Evolutionary conservation across 2,888 invertebrate genomes (phyloP), one percentile per base, ranked within the genome.

Genomic region (Hirtodrosophila confusa): DNA sequence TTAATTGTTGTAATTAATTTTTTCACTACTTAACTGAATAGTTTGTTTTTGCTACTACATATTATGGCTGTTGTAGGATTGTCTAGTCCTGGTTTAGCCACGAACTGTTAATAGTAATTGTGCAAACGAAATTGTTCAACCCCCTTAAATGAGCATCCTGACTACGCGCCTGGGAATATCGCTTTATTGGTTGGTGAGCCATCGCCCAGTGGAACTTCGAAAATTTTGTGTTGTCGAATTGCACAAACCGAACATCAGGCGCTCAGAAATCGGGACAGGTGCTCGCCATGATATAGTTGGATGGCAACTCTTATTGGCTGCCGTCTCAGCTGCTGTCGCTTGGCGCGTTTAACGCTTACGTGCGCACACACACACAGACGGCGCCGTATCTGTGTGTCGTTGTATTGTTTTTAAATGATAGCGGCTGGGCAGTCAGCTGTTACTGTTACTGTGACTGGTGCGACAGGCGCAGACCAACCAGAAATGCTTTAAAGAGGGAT

Each of bases 201-300:
- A 58, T 84, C 86, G 80, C 86, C 80, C 86, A 80, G 78, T 78
- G 73, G 85, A 90, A 90, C 89, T 90, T 90, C 89, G 90, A 90
- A 91, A 90, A 91, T 89, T 90, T 91, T 90, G 91, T 91, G 91
- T 91, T 91, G 91, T 91, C 91, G 91, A 91, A 91, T 91, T 89
- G 85, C 84, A 91, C 89, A 90, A 90, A 90, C 90, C 86, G 86
- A 71, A 68, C 73, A 90, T 58, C 78, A 89, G 91, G 91, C 77
- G 74, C 79, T 0, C 90, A 91, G 85, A 45, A 67, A 23, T 39
- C 0, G 0, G 0, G 23, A 72, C 60, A 67, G 73, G 87, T 80
- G 88, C 67, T 77, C 65, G 88, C 85, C 72, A 82, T 88, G 90
- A 75, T 86, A 86, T 89, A 90, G 90, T 90, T 89, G 89, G 89